A percentile compares a stretch with the other conserved stretches of the same genome.
Evolutionary conservation across 2,797 vertebrate genomes (phyloP).

Genomic region (Morelia viridis): DNA sequence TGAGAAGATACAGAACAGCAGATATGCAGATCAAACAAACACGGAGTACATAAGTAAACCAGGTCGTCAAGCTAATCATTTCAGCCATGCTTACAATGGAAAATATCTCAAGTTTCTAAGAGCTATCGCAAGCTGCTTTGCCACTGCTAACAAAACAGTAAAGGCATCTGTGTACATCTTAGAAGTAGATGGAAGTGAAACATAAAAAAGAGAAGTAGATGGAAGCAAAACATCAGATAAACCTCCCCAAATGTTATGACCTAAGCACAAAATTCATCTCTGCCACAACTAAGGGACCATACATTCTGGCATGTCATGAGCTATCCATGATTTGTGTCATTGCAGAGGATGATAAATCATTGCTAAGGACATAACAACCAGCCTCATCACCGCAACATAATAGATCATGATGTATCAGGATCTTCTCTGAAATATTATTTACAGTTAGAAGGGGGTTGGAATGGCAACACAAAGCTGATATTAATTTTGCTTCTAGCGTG

Average conservation of each 20-base stretch:
- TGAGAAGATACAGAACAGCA: not conserved
- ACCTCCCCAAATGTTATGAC: conserved; percentile 67
- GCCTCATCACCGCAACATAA: conserved; percentile 68
- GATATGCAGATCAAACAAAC: not conserved
- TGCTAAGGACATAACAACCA: conserved; percentile 70
- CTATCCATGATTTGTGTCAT: conserved; percentile 73
- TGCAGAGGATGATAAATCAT: conserved; percentile 75
- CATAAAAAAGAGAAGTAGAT: conserved; percentile 51
- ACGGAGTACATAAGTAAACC: conserved; percentile 10
- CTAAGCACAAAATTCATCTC: conserved; percentile 70
- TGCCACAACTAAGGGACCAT: conserved; percentile 62
- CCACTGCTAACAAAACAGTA: conserved; percentile 48
- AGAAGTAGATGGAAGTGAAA: conserved; percentile 58
- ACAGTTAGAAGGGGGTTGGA: conserved; percentile 69
- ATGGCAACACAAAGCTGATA: conserved; percentile 67
- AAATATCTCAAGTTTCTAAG: conserved; percentile 17
- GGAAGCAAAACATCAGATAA: conserved; percentile 59
- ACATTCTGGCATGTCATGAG: conserved; percentile 70
- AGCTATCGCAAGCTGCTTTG: conserved; percentile 27
- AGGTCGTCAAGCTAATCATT: conserved; percentile 54
- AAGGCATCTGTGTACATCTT: conserved; percentile 36
- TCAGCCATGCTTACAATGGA: conserved; percentile 40
- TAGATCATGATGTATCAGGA: conserved; percentile 74
- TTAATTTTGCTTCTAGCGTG: conserved; percentile 67
- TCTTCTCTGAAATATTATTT: conserved; percentile 75